Percentiles rank a stretch among this genome's conserved stretches.
Evolutionary conservation across 2,888 invertebrate species (phyloP).

Genomic region (Drosophila neonasuta): DNA sequence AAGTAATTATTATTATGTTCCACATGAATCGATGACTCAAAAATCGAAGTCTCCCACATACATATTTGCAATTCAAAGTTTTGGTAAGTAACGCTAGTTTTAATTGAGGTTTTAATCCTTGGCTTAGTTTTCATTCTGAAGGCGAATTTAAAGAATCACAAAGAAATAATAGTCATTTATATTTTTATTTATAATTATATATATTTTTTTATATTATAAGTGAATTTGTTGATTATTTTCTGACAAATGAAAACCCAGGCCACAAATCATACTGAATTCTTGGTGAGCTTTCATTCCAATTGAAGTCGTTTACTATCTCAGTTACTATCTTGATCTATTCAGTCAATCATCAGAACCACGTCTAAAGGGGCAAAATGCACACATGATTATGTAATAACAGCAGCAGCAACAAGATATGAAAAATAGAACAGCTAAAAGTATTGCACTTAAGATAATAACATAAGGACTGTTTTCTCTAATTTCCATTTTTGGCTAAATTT

Average conservation of each 20-base stretch:
- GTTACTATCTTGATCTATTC: neutral
- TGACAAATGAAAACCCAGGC: too few species aligned
- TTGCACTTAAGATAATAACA: neutral
- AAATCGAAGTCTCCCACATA: neutral
- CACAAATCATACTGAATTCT: too few species aligned
- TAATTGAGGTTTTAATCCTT: too few species aligned
- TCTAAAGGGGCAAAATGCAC: neutral
- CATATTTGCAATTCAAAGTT: too few species aligned
- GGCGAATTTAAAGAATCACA: too few species aligned
- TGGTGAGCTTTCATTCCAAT: too few species aligned
- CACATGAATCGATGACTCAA: neutral
- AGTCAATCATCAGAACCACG: neutral
- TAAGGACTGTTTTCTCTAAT: neutral
- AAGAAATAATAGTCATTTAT: too few species aligned
- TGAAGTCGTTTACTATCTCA: neutral
- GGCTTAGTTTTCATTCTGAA: too few species aligned
- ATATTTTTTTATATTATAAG: too few species aligned
- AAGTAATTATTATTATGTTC: neutral
- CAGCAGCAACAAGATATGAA: neutral
- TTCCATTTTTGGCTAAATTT: neutral
- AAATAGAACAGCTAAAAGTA: neutral
- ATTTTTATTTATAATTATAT: too few species aligned
- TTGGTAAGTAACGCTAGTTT: too few species aligned
- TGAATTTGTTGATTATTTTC: too few species aligned
- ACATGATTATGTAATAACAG: neutral